Evolutionary conservation across 2,797 vertebrate species (phyloP).

Genomic region (Falco novaeseelandiae): DNA sequence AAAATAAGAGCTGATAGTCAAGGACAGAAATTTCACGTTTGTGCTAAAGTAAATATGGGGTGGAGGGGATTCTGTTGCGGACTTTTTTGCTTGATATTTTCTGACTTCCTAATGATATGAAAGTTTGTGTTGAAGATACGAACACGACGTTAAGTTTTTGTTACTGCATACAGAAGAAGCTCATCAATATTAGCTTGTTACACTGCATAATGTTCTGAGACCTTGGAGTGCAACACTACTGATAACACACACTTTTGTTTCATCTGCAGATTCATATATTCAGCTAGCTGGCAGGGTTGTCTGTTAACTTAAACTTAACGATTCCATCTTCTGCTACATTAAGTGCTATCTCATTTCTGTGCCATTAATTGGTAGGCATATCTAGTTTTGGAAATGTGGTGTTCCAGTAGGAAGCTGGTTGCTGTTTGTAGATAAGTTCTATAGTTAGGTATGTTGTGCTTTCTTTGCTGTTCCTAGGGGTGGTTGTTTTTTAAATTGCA

Average conservation of each 20-base stretch:
- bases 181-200: constrained; percentile 35
- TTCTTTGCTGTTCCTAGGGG: background rate
- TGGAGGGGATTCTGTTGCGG: background rate
- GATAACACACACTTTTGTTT: background rate
- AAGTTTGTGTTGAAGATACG: constrained; percentile 1
- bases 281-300: background rate
- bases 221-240: background rate
- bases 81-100: constrained; percentile 1
- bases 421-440: background rate
- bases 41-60: background rate
- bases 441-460: background rate
- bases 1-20: background rate
- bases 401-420: background rate
- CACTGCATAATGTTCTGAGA: constrained; percentile 17
- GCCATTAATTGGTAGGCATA: background rate
- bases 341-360: background rate
- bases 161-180: constrained; percentile 12
- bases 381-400: background rate
- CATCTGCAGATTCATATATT: background rate
- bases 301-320: background rate
- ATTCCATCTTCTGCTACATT: background rate
- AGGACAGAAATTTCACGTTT: background rate
- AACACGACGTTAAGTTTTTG: background rate
- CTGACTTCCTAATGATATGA: constrained; percentile 30
- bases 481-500: background rate